Conservation (phyloP, 2,113 vertebrate genomes). For the Odocoileus virginianus region DNA sequence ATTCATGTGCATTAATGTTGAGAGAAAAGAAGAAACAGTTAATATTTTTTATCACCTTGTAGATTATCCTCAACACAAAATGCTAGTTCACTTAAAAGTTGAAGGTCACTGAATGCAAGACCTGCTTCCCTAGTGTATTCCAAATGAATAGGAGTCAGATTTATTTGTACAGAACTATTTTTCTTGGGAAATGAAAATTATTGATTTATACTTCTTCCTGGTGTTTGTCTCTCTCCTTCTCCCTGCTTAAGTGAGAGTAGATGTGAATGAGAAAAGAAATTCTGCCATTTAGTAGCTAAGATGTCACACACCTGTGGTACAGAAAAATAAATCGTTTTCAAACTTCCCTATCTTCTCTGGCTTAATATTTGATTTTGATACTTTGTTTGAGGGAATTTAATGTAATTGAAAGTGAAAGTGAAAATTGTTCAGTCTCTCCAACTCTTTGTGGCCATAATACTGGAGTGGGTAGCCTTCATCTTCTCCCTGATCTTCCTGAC, state of each 20-base stretch:
- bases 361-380: not conserved
- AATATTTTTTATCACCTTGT: not conserved
- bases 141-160: not conserved
- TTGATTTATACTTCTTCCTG: conserved; percentile 1
- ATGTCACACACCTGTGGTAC: not conserved
- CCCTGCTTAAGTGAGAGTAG: conserved; percentile 29
- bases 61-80: conserved; percentile 6
- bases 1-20: not conserved
- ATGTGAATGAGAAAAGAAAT: conserved; percentile 39
- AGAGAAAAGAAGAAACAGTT: not conserved
- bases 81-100: not conserved
- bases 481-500: not conserved
- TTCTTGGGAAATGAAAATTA: conserved; percentile 52
- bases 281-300: not conserved
- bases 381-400: not conserved
- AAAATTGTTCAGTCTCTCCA: not conserved
- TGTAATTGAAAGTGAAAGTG: not conserved
- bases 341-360: not conserved
- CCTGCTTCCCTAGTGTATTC: not conserved
- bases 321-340: conserved; percentile 37
- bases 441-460: not conserved
- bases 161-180: conserved; percentile 37
- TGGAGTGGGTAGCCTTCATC: not conserved
- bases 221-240: conserved; percentile 1
- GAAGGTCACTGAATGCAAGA: not conserved